These are phyloP conservation scores for Eumeta japonica DNA, from an alignment of 1,140 invertebrate species.

Conservation along the genomic window DNA sequence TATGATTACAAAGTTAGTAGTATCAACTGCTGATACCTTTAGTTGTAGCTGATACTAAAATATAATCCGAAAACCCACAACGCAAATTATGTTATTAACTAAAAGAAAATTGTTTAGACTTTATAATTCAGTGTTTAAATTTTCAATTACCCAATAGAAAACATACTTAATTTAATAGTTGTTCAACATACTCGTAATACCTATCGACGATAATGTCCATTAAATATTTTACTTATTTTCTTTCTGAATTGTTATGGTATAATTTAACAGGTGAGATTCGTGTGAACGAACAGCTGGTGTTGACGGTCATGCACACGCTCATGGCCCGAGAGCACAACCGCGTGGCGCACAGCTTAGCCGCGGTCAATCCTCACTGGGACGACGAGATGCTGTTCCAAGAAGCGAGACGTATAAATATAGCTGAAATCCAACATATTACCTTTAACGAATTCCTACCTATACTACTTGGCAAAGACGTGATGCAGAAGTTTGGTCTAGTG, in stretches of 20 bases:
- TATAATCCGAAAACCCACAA: no score
- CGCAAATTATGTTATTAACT: no score
- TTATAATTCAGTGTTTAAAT: no score
- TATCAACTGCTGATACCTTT: no score
- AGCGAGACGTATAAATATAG: conserved; percentile 83
- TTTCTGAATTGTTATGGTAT: conserved; percentile 3
- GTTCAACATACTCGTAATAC: no score
- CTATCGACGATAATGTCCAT: no score
- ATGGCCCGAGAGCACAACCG: conserved; percentile 88
- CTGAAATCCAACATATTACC: conserved; percentile 89
- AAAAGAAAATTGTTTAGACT: no score
- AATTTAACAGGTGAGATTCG: conserved; percentile 76
- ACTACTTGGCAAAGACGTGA: conserved; percentile 87
- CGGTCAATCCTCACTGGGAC: conserved; percentile 91
- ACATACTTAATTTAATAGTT: no score
- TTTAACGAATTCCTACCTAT: conserved; percentile 95
- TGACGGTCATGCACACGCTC: conserved; percentile 88
- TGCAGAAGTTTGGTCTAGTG: conserved; percentile 86
- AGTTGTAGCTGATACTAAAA: no score
- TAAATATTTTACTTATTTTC: no score
- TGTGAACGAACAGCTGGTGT: conserved; percentile 88
- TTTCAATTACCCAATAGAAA: no score
- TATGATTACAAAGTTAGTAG: no score
- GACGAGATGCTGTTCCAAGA: conserved; percentile 94
- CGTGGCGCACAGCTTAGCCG: conserved; percentile 71